Evolutionary conservation across 2,888 invertebrate genomes (phyloP).

Genomic region (Stenurella melanura): DNA sequence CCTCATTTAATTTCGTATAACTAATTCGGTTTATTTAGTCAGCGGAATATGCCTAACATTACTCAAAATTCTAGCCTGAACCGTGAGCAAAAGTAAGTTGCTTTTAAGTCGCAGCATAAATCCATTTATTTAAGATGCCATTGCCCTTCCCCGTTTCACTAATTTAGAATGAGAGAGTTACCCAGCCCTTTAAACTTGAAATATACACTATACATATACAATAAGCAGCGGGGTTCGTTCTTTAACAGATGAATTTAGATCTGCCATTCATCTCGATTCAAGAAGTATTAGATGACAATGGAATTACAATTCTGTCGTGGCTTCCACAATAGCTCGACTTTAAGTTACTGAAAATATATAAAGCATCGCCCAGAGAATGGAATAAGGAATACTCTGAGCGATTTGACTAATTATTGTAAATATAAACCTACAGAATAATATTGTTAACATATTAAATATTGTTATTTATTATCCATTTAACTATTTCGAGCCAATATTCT

Average conservation of each 20-base stretch:
- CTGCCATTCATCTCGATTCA: slow-evolving; percentile 1
- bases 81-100: not conserved
- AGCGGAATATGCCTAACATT: not conserved
- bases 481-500: too few relatives aligned
- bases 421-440: too few relatives aligned
- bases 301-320: slow-evolving; percentile 11
- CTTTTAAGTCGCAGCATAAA: not conserved
- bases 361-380: not conserved
- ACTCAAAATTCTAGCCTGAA: not conserved
- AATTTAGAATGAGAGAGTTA: slow-evolving; percentile 19
- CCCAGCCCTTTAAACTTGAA: slow-evolving; percentile 24
- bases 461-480: too few relatives aligned
- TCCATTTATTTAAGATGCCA: slow-evolving; percentile 10
- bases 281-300: slow-evolving; percentile 24
- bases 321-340: slow-evolving; percentile 8
- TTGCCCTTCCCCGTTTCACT: slow-evolving; percentile 2
- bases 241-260: slow-evolving; percentile 24
- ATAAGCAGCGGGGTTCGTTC: slow-evolving; percentile 8
- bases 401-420: not conserved
- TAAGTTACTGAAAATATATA: slow-evolving; percentile 4
- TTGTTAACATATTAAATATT: too few relatives aligned
- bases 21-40: not conserved
- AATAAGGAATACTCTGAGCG: not conserved
- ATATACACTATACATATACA: slow-evolving; percentile 22
- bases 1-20: too few relatives aligned